These are phyloP conservation scores for Philereme vetulata DNA, from an alignment of 2,888 invertebrate genomes.

Conservation along the genomic window DNA sequence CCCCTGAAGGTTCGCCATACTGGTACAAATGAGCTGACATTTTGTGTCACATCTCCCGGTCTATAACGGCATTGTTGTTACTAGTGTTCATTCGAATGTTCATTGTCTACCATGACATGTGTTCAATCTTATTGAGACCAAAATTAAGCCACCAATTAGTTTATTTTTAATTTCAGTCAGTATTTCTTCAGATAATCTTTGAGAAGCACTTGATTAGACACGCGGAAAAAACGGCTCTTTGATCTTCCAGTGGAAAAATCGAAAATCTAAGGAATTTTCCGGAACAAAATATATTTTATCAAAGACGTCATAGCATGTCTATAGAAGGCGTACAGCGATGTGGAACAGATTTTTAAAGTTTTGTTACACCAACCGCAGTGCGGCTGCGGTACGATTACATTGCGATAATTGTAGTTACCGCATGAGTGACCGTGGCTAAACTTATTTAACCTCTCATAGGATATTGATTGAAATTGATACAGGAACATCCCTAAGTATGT, in stretches of 20 bases:
- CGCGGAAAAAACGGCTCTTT: slow-evolving; percentile 24
- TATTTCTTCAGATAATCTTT: slow-evolving; percentile 11
- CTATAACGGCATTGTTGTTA: too few species aligned
- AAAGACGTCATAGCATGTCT: slow-evolving; percentile 48
- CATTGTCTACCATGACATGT: neutral
- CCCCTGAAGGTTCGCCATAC: too few species aligned
- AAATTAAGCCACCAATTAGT: slow-evolving; percentile 19
- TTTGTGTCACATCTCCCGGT: too few species aligned
- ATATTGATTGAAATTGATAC: too few species aligned
- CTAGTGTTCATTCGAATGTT: too few species aligned
- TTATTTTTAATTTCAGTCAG: slow-evolving; percentile 18
- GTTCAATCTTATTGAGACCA: slow-evolving; percentile 7
- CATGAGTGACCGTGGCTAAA: too few species aligned
- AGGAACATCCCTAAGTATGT: too few species aligned
- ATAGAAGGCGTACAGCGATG: slow-evolving; percentile 33
- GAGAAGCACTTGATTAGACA: slow-evolving; percentile 22
- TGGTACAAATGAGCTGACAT: too few species aligned
- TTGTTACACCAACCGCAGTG: too few species aligned
- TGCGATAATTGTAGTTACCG: too few species aligned
- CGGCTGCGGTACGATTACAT: too few species aligned
- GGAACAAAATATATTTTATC: slow-evolving; percentile 44
- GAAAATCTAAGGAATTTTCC: slow-evolving; percentile 30
- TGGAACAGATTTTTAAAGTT: neutral
- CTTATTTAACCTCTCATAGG: too few species aligned
- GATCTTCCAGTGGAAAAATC: slow-evolving; percentile 26